A percentile compares a stretch with the other conserved stretches of the same genome.
Conservation (phyloP, 2,888 invertebrate species). For the Torymus aiolomorphi region DNA sequence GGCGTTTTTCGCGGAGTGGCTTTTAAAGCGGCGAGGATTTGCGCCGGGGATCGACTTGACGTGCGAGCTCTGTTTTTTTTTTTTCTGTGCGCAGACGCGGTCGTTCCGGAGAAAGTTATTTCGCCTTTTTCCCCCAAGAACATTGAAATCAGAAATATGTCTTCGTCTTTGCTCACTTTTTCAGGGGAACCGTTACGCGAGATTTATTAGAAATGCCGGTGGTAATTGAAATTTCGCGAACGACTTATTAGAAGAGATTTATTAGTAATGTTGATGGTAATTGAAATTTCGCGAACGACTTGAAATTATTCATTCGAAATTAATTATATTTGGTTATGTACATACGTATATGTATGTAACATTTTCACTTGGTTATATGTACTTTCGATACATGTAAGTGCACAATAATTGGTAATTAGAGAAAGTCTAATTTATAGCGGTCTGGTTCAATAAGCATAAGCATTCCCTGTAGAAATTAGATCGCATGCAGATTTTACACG, state of each 20-base stretch:
- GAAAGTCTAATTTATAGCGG: conserved; percentile 16
- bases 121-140: too few relatives aligned
- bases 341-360: too few relatives aligned
- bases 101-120: not conserved
- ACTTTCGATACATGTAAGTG: not conserved
- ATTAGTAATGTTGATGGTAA: too few relatives aligned
- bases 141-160: too few relatives aligned
- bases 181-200: not conserved
- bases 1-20: not conserved
- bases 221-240: too few relatives aligned
- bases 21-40: conserved; percentile 6
- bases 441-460: not conserved
- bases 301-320: too few relatives aligned
- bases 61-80: not conserved
- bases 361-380: too few relatives aligned
- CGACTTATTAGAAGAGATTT: too few relatives aligned
- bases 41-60: not conserved
- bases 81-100: not conserved
- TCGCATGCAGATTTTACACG: conserved; percentile 18
- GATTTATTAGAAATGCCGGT: not conserved
- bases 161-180: too few relatives aligned
- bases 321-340: too few relatives aligned
- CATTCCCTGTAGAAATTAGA: conserved; percentile 5
- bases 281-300: too few relatives aligned
- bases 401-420: not conserved